phyloP scores from a whole-genome alignment of 2,113 vertebrate species.

The Hassar affinis region DNA sequence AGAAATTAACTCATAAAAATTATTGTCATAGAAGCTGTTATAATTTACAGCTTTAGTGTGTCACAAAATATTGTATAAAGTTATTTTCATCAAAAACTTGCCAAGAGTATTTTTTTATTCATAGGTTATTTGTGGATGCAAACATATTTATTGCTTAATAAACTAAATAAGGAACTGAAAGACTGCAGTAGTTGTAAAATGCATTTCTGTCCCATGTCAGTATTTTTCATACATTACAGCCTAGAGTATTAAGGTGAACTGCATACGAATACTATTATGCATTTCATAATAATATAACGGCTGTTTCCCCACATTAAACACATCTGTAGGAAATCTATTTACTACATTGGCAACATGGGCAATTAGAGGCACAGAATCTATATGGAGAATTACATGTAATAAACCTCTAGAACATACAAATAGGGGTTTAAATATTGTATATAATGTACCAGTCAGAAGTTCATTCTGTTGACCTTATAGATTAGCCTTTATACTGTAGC shows the following conservation, averaged over 20 bases:
- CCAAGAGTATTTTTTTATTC: not conserved
- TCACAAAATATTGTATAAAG: constrained; percentile 11
- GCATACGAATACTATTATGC: not conserved
- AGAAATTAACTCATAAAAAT: constrained; percentile 11
- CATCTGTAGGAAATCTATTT: too few relatives aligned
- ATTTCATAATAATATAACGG: not conserved
- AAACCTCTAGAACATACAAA: not conserved
- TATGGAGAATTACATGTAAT: not conserved
- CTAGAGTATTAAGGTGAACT: not conserved
- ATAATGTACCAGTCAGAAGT: constrained; percentile 13
- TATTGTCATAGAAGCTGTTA: constrained; percentile 21
- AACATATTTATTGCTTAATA: constrained; percentile 30
- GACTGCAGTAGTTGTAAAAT: not conserved
- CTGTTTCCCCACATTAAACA: not conserved
- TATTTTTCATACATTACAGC: not conserved
- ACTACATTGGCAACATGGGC: not conserved
- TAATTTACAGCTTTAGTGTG: constrained; percentile 33
- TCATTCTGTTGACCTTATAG: not conserved
- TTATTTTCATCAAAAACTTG: not conserved
- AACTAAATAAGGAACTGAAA: constrained; percentile 17
- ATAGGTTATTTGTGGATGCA: constrained; percentile 12
- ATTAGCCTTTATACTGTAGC: not conserved
- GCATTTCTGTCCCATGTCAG: not conserved
- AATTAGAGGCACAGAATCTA: constrained; percentile 10
- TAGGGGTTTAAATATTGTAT: not conserved